Conservation (phyloP, 2,113 vertebrate species). For the Meleagris gallopavo region DNA sequence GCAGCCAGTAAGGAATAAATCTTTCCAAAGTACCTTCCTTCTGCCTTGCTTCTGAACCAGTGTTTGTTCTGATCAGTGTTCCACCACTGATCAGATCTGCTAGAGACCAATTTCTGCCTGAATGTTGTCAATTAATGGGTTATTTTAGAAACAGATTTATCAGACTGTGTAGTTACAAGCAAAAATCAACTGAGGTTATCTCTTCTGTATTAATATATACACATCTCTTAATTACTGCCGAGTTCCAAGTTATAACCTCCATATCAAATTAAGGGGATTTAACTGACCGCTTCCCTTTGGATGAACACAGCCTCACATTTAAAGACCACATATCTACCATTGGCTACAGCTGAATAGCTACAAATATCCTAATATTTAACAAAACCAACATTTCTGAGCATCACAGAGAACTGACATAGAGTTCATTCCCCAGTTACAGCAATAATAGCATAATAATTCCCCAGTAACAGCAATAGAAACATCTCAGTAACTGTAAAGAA, state of each 20-base stretch:
- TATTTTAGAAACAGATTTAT: not conserved
- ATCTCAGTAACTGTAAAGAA: not conserved
- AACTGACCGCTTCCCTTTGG: not conserved
- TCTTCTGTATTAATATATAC: not conserved
- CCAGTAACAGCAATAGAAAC: fast-evolving
- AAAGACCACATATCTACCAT: not conserved
- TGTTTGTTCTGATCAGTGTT: not conserved
- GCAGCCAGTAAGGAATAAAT: not conserved
- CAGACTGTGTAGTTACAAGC: not conserved
- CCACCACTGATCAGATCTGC: not conserved
- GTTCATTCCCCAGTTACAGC: not conserved
- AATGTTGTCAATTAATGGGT: not conserved
- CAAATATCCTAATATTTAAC: fast-evolving
- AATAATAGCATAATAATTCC: too few species aligned
- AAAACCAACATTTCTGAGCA: fast-evolving
- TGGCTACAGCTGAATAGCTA: fast-evolving
- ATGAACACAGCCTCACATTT: not conserved
- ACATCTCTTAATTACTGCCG: not conserved
- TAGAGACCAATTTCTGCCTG: not conserved
- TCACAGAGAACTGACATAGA: fast-evolving
- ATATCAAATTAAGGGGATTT: not conserved
- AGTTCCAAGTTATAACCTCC: not conserved
- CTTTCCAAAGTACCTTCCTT: not conserved
- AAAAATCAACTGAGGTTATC: not conserved
- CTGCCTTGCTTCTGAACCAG: not conserved